Base-by-base conservation (phyloP, 2,888 invertebrate species). In the Sinhomidia bicolor region DNA sequence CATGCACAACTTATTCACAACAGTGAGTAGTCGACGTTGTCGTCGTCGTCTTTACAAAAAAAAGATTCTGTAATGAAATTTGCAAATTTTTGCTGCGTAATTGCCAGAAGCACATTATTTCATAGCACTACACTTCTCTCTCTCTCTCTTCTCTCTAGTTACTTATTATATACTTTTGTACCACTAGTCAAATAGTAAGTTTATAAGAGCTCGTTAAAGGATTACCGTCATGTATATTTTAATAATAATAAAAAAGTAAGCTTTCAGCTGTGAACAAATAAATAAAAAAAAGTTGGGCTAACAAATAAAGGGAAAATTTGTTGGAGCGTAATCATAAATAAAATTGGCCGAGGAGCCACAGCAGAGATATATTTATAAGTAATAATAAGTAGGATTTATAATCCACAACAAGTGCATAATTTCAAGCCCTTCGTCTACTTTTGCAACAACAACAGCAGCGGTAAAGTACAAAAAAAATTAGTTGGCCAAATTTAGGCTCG, bases 1-100 rank as follows among this genome's bases (percentile, higher is more conserved):
- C 68, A 80, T 62, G 74, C 79, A 74, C 74, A 74, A 74, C 74
- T 51, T 74, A 74, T 74, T 44, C 74, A 74, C 74, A 74, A 74
- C 71, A 71, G 14, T 17, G 44, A 71, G 44, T 29, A 41, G 23
- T 29, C 26, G 44, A 36, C 71, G 47, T 14, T 17, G 44, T 29
- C 71, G 23, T 29, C 14, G 44, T 71, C 71, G 47, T 26, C 26
- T 47, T 5, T 41, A 78, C 51, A 29, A 54, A 60, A 54, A 60
- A 68, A 17, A 71, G 32, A 83, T 71, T 47, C 51, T 47, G 36
- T 57, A 71, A 83, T 47, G 83, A 71, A 83, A 71, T 83, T 83
- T 83, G 68, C 71, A 68, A 83, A 83, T 71, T 83, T 83, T 83
- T 83, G 83, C 83, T 83, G 83, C 83, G 83, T 83, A 83, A 83